phyloP scores from a whole-genome alignment of 2,113 vertebrate species.

The Clarias macrocephalus region DNA sequence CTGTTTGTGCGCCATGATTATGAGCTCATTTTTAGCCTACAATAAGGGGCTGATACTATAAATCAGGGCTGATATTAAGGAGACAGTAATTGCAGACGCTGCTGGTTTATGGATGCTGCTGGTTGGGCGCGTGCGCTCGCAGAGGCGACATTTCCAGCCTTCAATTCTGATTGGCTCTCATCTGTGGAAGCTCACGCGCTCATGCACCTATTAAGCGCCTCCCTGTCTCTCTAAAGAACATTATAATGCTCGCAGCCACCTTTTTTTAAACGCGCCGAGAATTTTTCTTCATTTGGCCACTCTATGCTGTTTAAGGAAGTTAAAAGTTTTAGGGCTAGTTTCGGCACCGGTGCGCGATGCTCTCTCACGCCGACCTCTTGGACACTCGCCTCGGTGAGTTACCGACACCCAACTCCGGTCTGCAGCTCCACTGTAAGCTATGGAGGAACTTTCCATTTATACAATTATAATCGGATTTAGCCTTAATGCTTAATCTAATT shows the following conservation, averaged over 20 bases:
- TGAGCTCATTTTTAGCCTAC: constrained; percentile 46
- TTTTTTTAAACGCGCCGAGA: constrained; percentile 97
- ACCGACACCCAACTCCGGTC: constrained; percentile 77
- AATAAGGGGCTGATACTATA: constrained; percentile 65
- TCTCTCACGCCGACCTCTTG: constrained; percentile 99
- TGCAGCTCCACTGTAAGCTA: constrained; percentile 81
- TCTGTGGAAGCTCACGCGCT: constrained; percentile 87
- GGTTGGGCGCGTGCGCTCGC: constrained; percentile 67
- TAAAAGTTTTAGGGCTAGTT: constrained; percentile 76
- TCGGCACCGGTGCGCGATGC: constrained; percentile 98
- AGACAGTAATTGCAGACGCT: constrained; percentile 58
- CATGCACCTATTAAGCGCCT: constrained; percentile 97
- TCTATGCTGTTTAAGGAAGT: constrained; percentile 73
- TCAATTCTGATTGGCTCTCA: constrained; percentile 91
- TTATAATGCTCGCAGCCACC: constrained; percentile 97
- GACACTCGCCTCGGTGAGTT: constrained; percentile 99
- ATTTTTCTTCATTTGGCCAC: constrained; percentile 93
- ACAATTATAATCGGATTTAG: constrained; percentile 70
- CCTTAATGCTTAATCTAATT: constrained; percentile 79
- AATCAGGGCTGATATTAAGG: constrained; percentile 73
- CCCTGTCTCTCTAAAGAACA: constrained; percentile 95
- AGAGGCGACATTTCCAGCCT: constrained; percentile 79
- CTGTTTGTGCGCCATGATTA: constrained; percentile 53
- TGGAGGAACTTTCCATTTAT: constrained; percentile 68
- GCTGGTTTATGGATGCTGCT: constrained; percentile 43